Evolutionary conservation across 2,888 invertebrate genomes (phyloP).

Genomic region (Macaria liturata): DNA sequence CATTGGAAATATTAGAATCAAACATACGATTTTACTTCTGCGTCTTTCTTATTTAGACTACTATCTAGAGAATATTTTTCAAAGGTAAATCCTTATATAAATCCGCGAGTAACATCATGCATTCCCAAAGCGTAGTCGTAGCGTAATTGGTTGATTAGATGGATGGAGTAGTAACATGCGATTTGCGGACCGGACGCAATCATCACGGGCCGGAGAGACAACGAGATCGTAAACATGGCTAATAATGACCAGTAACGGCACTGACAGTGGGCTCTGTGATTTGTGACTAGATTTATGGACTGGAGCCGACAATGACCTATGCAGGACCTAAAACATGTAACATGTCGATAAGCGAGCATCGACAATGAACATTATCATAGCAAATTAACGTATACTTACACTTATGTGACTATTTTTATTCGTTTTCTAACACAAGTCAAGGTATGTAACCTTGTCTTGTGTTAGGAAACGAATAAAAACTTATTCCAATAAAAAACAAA

Average conservation of each 20-base stretch:
- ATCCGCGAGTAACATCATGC: background rate
- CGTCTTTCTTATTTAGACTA: too few species aligned
- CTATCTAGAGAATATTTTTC: too few species aligned
- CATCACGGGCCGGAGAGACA: constrained; percentile 17
- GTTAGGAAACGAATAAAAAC: too few species aligned
- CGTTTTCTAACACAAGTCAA: too few species aligned
- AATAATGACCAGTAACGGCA: constrained; percentile 6
- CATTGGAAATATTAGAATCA: constrained; percentile 48
- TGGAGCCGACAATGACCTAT: background rate
- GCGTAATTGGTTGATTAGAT: constrained; percentile 6
- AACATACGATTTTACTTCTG: background rate
- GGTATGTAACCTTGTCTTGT: too few species aligned
- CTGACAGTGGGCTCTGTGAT: background rate
- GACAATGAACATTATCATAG: too few species aligned
- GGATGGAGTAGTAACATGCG: constrained; percentile 1
- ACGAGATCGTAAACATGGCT: constrained; percentile 13
- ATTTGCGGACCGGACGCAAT: constrained; percentile 14
- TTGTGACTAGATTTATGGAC: background rate
- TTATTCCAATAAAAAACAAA: too few species aligned
- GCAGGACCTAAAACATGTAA: too few species aligned
- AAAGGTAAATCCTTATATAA: too few species aligned
- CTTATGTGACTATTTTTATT: too few species aligned
- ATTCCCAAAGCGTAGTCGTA: constrained; percentile 3
- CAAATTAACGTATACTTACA: too few species aligned
- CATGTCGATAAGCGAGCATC: too few species aligned